Percentiles rank a stretch among this genome's conserved stretches.
Conservation (phyloP, 1,140 invertebrate species). For the Antheraea pernyi region DNA sequence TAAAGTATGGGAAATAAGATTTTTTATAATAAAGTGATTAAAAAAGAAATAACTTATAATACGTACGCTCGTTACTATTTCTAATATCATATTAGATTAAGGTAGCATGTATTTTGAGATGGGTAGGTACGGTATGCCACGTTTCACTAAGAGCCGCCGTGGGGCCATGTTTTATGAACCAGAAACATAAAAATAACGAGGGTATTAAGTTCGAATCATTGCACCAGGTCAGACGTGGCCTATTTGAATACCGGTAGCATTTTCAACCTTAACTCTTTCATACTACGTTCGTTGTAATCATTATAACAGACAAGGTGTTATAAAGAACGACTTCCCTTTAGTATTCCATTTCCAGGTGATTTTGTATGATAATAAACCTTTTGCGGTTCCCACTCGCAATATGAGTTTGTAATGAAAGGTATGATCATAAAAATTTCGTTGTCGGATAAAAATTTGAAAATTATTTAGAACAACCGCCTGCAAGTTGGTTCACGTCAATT, state of each 20-base stretch:
- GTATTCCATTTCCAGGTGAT: constrained; percentile 3
- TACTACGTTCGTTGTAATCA: neutral
- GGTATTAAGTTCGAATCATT: constrained; percentile 31
- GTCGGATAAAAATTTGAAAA: neutral
- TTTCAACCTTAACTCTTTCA: constrained; percentile 3
- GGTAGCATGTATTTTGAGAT: neutral
- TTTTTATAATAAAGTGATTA: too few relatives aligned
- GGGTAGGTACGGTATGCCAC: constrained; percentile 5
- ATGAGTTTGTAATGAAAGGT: constrained; percentile 11
- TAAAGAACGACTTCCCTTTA: constrained; percentile 6
- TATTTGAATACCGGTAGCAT: constrained; percentile 5
- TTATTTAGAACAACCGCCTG: neutral
- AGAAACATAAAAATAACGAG: constrained; percentile 41
- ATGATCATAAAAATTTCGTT: neutral
- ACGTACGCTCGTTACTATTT: neutral
- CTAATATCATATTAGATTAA: neutral
- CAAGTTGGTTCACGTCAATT: too few relatives aligned
- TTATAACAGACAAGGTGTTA: neutral
- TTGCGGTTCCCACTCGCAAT: neutral
- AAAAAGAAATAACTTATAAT: too few relatives aligned
- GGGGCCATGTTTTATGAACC: constrained; percentile 32
- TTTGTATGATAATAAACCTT: constrained; percentile 11
- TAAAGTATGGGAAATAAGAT: too few relatives aligned
- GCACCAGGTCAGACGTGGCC: constrained; percentile 24
- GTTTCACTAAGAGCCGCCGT: constrained; percentile 11